phyloP scores from a whole-genome alignment of 2,113 vertebrate species.

The Elgaria multicarinata region DNA sequence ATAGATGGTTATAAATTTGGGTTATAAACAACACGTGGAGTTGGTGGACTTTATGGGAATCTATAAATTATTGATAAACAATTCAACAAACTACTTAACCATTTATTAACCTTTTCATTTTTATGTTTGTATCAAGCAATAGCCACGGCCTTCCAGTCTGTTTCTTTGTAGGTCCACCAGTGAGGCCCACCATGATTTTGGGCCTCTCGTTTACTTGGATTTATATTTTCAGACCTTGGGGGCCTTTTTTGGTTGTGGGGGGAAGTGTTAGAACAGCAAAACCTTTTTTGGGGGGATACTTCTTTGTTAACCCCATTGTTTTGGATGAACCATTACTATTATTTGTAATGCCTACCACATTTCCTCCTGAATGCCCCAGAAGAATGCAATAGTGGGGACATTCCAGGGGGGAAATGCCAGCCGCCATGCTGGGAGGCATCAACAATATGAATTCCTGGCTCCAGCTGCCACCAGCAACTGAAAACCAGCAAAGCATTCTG shows the following conservation, averaged over 20 bases:
- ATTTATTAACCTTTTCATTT: background rate
- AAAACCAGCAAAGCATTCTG: background rate
- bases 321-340: background rate
- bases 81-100: constrained; percentile 10
- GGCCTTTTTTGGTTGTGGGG: too few species aligned
- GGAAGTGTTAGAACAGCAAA: background rate
- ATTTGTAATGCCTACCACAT: background rate
- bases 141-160: background rate
- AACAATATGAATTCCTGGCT: background rate
- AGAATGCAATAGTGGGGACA: background rate
- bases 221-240: background rate
- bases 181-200: background rate
- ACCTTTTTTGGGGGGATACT: background rate
- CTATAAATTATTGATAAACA: constrained; percentile 4
- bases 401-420: background rate
- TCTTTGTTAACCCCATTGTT: background rate
- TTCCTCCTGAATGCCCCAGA: background rate
- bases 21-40: background rate
- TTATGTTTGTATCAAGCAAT: background rate
- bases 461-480: background rate
- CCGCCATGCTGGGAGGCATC: background rate
- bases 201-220: background rate
- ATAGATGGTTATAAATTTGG: background rate
- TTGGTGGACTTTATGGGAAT: background rate
- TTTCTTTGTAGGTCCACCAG: background rate